Evolutionary conservation across 2,113 vertebrate species (phyloP).

Genomic region (Orycteropus afer): DNA sequence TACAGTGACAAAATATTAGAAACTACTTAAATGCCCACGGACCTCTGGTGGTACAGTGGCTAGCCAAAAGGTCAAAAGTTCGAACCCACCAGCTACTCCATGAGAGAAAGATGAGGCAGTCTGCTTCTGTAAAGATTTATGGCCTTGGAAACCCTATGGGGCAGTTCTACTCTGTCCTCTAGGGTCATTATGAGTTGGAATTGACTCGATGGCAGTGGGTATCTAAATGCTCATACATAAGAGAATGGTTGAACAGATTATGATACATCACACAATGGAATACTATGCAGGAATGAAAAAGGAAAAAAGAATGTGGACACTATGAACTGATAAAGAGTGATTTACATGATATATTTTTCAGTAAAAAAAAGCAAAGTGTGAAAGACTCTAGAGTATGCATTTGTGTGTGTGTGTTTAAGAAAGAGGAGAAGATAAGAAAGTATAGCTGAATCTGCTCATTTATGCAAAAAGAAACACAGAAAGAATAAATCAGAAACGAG

Average conservation of each 20-base stretch:
- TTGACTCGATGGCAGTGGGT: no score
- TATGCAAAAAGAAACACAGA: constrained; percentile 43
- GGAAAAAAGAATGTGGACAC: background rate
- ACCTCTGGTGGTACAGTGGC: no score
- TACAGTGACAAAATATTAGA: constrained; percentile 24
- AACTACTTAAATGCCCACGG: background rate
- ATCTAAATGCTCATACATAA: no score
- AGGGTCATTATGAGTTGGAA: no score
- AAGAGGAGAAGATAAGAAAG: background rate
- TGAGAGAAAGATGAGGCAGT: no score
- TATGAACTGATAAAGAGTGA: background rate
- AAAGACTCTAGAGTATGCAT: background rate
- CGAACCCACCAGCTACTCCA: no score
- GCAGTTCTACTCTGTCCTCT: no score
- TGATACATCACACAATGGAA: background rate
- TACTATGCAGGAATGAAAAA: background rate
- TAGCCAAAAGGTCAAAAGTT: no score
- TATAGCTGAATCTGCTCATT: background rate
- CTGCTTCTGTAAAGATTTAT: no score
- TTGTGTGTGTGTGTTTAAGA: constrained; percentile 45
- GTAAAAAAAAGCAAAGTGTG: background rate
- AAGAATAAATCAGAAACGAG: constrained; percentile 24
- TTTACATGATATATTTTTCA: constrained; percentile 19
- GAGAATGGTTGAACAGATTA: background rate
- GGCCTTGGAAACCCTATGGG: no score